Conservation (phyloP, 2,797 vertebrate species). For the Poliocrania exsul region DNA sequence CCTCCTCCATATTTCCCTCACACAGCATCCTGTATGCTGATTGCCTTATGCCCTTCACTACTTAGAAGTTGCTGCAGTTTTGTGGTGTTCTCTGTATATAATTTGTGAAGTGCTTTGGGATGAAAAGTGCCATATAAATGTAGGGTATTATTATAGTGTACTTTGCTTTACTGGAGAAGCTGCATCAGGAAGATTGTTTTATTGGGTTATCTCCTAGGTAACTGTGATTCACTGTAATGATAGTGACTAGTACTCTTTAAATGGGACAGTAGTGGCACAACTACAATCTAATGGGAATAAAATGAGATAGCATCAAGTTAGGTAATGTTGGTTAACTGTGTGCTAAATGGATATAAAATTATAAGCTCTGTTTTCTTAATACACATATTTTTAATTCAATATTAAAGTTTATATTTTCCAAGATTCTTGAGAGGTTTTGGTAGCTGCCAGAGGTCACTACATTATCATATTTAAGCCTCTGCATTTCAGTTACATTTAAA, state of each 20-base stretch:
- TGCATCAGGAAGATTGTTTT: constrained; percentile 4
- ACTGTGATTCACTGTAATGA: constrained; percentile 13
- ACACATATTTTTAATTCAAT: background rate
- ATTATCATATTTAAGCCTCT: background rate
- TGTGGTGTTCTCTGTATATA: background rate
- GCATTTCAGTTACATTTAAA: background rate
- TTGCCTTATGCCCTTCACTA: background rate
- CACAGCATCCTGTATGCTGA: background rate
- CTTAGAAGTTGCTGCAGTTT: background rate
- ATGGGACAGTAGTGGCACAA: constrained; percentile 13
- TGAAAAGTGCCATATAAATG: background rate
- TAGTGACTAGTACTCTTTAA: constrained; percentile 28
- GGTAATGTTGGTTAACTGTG: background rate
- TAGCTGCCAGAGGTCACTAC: background rate
- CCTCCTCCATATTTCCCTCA: background rate
- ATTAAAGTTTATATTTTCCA: background rate
- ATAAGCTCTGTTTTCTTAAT: background rate
- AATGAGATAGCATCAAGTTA: background rate
- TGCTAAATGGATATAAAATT: constrained; percentile 5
- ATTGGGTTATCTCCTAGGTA: constrained; percentile 49
- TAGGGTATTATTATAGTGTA: background rate
- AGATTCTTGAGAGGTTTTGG: background rate
- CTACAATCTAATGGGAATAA: background rate
- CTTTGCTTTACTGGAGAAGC: background rate
- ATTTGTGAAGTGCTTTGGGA: constrained; percentile 7